Conservation (phyloP, 1,140 invertebrate genomes). For the Leptinotarsa undecemlineata region DNA sequence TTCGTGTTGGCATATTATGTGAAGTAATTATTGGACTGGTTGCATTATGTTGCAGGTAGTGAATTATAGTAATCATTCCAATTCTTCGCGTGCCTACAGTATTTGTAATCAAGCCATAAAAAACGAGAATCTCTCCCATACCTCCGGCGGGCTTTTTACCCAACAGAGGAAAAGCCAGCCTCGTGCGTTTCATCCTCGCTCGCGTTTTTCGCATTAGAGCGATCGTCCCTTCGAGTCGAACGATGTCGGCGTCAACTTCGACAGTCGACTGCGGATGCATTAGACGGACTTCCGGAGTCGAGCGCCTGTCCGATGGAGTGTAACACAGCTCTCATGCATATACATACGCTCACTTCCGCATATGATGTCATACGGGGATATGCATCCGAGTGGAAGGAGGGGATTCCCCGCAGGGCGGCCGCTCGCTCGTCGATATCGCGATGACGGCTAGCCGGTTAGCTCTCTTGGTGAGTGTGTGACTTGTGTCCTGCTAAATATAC, state of each 20-base stretch:
- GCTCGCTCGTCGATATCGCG: background rate
- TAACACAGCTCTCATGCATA: constrained; percentile 55
- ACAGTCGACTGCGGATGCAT: constrained; percentile 51
- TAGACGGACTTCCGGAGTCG: constrained; percentile 56
- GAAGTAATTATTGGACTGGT: too few relatives aligned
- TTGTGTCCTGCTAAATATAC: background rate
- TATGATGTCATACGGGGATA: constrained; percentile 50
- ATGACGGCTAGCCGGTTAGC: background rate
- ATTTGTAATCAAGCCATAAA: too few relatives aligned
- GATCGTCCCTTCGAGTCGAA: constrained; percentile 12
- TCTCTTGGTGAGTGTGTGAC: background rate
- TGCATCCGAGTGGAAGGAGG: constrained; percentile 51
- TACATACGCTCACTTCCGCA: constrained; percentile 56
- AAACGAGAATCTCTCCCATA: too few relatives aligned
- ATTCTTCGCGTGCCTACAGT: too few relatives aligned
- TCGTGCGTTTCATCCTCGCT: too few relatives aligned
- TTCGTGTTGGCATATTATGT: too few relatives aligned
- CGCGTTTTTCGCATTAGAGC: background rate
- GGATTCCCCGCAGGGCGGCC: background rate
- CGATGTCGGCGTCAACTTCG: constrained; percentile 19
- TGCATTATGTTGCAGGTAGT: too few relatives aligned
- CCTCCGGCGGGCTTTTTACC: too few relatives aligned
- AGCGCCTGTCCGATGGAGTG: constrained; percentile 53
- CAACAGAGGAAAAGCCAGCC: too few relatives aligned
- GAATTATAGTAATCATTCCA: too few relatives aligned